phyloP scores from a whole-genome alignment of 2,113 vertebrate species.

The Rhipidura dahli region DNA sequence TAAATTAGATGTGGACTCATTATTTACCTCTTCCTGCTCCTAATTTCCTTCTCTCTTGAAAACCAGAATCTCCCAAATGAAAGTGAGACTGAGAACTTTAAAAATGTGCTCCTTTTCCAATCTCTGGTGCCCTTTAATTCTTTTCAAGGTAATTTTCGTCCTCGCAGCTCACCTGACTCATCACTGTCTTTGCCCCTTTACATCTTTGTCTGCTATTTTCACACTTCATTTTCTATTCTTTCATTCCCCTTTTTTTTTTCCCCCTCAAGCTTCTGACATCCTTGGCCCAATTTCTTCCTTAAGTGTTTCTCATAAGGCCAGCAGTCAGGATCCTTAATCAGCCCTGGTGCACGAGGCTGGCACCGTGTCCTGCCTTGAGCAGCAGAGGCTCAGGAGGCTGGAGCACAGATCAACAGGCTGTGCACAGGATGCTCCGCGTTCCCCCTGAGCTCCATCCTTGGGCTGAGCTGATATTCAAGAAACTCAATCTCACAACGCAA shows the following conservation, averaged over 20 bases:
- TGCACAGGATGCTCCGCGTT: not conserved
- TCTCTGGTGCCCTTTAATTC: not conserved
- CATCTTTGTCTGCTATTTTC: not conserved
- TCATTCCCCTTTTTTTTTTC: not conserved
- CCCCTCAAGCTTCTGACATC: not conserved
- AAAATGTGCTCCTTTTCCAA: not conserved
- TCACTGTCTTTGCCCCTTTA: not conserved
- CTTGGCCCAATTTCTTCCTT: not conserved
- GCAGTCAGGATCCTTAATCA: not conserved
- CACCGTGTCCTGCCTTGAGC: not conserved
- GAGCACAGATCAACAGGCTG: not conserved
- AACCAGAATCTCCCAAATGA: not conserved
- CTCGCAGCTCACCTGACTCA: not conserved
- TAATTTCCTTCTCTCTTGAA: not conserved
- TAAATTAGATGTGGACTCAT: not conserved
- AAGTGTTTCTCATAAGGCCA: not conserved
- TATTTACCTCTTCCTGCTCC: not conserved
- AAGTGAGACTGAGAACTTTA: not conserved
- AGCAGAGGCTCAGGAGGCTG: not conserved
- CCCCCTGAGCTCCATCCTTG: fast-evolving
- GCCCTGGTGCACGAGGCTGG: not conserved
- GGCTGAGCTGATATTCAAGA: not conserved
- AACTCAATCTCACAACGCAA: not conserved
- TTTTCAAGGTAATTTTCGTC: conserved; percentile 2
- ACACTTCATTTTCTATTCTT: conserved; percentile 14